Evolutionary conservation across 30 jellyfish, hydroid and myxozoan genomes (phyloP).

Genomic region (Phacellophora camtschatica): DNA sequence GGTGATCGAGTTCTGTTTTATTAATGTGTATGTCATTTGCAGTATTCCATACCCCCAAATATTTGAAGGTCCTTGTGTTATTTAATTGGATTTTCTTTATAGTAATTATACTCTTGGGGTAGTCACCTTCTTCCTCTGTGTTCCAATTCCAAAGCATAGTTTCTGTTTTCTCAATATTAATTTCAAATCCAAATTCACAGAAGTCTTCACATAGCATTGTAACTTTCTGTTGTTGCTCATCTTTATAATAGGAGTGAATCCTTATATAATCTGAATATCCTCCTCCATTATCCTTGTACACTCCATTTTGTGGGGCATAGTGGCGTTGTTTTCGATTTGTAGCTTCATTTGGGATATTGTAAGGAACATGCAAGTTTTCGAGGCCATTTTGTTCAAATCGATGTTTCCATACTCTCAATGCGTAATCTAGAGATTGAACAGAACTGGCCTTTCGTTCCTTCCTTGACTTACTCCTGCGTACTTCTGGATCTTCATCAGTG

Average conservation of each 20-base stretch:
- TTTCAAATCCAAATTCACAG: background rate
- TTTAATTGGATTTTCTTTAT: no score
- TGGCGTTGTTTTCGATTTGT: no score
- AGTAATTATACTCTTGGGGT: no score
- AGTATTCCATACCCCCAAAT: background rate
- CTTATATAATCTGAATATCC: no score
- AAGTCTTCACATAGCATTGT: background rate
- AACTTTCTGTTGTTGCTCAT: background rate
- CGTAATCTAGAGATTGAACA: background rate
- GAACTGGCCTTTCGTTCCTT: background rate
- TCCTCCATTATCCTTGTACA: no score
- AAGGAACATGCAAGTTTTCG: background rate
- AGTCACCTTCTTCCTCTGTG: no score
- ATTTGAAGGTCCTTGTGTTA: background rate
- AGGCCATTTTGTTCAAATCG: background rate
- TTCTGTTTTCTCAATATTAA: no score
- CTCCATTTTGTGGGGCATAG: no score
- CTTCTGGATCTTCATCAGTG: background rate
- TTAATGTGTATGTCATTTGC: background rate
- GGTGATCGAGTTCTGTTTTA: background rate
- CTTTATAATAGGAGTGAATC: background rate
- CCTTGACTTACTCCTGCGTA: background rate
- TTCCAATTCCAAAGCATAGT: no score
- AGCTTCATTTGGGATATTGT: background rate
- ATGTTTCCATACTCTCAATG: background rate